Evolutionary conservation across 2,797 vertebrate genomes (phyloP).

Genomic region (Prunella strophiata): DNA sequence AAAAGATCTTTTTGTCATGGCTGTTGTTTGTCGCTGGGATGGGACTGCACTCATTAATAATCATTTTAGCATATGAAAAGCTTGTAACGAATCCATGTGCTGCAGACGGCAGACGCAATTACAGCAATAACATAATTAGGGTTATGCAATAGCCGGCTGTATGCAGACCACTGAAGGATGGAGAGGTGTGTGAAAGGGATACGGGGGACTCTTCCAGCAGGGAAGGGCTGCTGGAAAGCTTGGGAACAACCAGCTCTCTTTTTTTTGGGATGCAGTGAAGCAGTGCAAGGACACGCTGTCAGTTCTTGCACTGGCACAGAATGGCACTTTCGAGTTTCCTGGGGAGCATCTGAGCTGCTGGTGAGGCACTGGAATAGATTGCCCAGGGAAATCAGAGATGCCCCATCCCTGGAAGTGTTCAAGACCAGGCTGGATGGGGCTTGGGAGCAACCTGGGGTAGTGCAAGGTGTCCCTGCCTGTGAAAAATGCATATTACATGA

Average conservation of each 20-base stretch:
- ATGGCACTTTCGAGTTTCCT: neutral
- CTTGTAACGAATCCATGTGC: conserved; percentile 69
- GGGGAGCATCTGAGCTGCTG: neutral
- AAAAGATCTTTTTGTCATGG: conserved; percentile 54
- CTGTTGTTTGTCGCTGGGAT: conserved; percentile 32
- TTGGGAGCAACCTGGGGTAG: neutral
- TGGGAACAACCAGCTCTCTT: neutral
- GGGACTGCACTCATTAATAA: conserved; percentile 69
- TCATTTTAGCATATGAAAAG: conserved; percentile 72
- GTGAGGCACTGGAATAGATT: neutral
- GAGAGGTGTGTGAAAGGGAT: neutral
- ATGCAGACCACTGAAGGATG: conserved; percentile 7
- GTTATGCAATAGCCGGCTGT: conserved; percentile 44
- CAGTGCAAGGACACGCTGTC: neutral
- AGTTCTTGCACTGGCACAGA: neutral
- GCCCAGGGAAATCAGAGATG: neutral
- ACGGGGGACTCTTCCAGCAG: neutral
- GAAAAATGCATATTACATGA: no score
- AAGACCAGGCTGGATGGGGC: rapidly evolving
- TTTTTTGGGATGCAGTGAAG: neutral
- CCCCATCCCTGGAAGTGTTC: neutral
- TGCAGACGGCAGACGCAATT: conserved; percentile 65
- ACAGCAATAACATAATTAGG: conserved; percentile 65
- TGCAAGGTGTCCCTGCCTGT: neutral
- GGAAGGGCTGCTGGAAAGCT: neutral